phyloP scores from a whole-genome alignment of 2,797 vertebrate genomes.

The Oryzias sinensis region DNA sequence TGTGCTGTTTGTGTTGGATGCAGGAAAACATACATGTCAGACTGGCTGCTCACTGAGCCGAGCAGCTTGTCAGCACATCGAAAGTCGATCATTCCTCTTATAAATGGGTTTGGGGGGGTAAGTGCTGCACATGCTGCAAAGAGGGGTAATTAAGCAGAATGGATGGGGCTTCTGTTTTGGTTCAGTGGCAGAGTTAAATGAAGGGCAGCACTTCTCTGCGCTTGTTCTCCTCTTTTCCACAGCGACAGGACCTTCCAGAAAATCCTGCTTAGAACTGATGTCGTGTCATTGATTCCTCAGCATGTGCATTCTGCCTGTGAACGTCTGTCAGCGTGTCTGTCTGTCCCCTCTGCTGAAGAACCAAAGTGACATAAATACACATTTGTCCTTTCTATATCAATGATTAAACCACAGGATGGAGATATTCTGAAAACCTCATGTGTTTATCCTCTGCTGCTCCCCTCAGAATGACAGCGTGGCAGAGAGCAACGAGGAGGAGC shows the following conservation, averaged over 20 bases:
- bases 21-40: background rate
- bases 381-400: conserved; percentile 26
- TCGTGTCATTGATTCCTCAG: conserved; percentile 42
- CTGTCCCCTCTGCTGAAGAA: background rate
- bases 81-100: conserved; percentile 40
- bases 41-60: conserved; percentile 24
- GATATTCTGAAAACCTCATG: conserved; percentile 30
- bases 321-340: conserved; percentile 4
- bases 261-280: conserved; percentile 47
- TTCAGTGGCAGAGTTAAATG: conserved; percentile 62
- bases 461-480: conserved; percentile 85
- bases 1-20: conserved; percentile 4
- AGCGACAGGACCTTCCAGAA: conserved; percentile 23
- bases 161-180: conserved; percentile 64
- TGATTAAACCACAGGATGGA: conserved; percentile 12
- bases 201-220: conserved; percentile 53
- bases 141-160: conserved; percentile 63
- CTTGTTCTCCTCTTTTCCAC: conserved; percentile 29
- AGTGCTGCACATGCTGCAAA: conserved; percentile 50
- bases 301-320: conserved; percentile 35
- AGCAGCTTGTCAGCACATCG: conserved; percentile 4
- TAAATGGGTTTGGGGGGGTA: conserved; percentile 54
- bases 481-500: conserved; percentile 77
- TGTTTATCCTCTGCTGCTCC: conserved; percentile 2
- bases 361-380: conserved; percentile 16